Conservation (phyloP, 2,113 vertebrate species). For the Tenebrosternarchus preto region DNA sequence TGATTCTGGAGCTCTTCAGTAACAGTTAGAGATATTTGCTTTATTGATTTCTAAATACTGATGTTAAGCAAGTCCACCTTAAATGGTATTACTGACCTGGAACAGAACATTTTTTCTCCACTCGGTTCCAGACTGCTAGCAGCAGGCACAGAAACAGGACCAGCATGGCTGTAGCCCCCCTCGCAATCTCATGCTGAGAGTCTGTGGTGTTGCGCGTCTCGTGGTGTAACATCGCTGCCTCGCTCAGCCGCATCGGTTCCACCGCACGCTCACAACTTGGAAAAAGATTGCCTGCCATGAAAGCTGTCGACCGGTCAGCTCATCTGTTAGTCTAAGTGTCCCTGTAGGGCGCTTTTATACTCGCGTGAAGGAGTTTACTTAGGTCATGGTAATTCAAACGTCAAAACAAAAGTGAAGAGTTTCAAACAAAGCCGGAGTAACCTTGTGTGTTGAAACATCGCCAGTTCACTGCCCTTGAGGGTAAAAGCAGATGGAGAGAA, state of each 20-base stretch:
- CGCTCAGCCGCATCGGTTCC: slow-evolving; percentile 55
- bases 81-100: slow-evolving; percentile 78
- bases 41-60: no score
- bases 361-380: slow-evolving; percentile 51
- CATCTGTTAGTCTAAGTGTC: not conserved
- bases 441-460: slow-evolving; percentile 77
- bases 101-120: slow-evolving; percentile 70
- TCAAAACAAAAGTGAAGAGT: slow-evolving; percentile 73
- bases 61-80: not conserved
- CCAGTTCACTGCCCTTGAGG: slow-evolving; percentile 71
- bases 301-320: not conserved
- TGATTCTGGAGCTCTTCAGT: no score
- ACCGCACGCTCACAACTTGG: slow-evolving; percentile 56
- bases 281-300: slow-evolving; percentile 58
- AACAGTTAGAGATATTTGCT: no score
- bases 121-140: slow-evolving; percentile 76
- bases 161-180: slow-evolving; percentile 72
- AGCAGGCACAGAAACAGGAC: slow-evolving; percentile 79
- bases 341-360: slow-evolving; percentile 63
- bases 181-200: slow-evolving; percentile 19
- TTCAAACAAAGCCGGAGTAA: slow-evolving; percentile 70
- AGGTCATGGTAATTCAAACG: slow-evolving; percentile 76
- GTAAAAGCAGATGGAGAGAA: slow-evolving; percentile 9
- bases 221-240: slow-evolving; percentile 66
- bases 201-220: slow-evolving; percentile 72